A percentile compares a stretch with the other conserved stretches of the same genome.
These are phyloP conservation scores for Chalcosyrphus nemorum DNA, from an alignment of 2,888 invertebrate species.

Conservation along the genomic window DNA sequence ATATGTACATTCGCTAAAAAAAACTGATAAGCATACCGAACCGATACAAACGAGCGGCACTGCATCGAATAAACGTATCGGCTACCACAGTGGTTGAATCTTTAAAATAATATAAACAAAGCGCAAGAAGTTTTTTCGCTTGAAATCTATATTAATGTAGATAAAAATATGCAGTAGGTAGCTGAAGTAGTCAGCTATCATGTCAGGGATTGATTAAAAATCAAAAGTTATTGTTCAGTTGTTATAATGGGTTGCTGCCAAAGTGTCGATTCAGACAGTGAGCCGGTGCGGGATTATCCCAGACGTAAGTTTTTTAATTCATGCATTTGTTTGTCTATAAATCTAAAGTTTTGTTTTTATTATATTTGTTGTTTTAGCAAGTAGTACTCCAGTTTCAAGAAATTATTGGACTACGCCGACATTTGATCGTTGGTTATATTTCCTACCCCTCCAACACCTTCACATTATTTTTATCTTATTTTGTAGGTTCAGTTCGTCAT, in stretches of 20 bases:
- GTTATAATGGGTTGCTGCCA: slow-evolving; percentile 28
- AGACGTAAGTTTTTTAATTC: neutral
- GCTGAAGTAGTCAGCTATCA: no score
- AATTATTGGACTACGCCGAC: no score
- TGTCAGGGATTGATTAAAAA: neutral
- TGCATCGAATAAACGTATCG: no score
- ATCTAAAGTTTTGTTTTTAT: no score
- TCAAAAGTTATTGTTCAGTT: neutral
- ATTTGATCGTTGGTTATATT: no score
- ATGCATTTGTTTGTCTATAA: neutral
- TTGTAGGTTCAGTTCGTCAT: no score
- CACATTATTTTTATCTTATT: no score
- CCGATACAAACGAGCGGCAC: neutral
- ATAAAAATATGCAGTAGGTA: neutral
- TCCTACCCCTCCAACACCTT: no score
- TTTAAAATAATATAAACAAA: neutral
- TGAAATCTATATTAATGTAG: neutral
- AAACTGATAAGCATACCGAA: neutral
- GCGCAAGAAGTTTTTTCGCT: neutral
- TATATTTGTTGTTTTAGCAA: neutral
- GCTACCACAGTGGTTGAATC: no score
- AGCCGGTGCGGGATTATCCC: neutral
- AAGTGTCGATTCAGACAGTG: slow-evolving; percentile 8
- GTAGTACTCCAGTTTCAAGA: neutral
- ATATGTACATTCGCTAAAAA: no score